Evolutionary conservation across 2,797 vertebrate genomes (phyloP).

Genomic region (Cuniculus paca): DNA sequence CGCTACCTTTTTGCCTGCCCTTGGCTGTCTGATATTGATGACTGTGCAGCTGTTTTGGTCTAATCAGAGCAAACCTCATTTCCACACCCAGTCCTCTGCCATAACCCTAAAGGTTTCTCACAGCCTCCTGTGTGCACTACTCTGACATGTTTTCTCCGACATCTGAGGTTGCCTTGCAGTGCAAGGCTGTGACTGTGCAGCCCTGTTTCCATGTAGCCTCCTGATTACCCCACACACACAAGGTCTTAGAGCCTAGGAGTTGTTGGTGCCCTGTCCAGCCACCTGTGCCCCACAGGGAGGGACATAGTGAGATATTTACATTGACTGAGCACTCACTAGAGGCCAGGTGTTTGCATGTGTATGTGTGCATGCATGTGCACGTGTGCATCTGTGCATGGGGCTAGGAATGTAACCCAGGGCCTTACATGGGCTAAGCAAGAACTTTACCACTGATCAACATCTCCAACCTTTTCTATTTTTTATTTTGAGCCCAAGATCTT

Average conservation of each 20-base stretch:
- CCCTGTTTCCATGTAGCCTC: neutral
- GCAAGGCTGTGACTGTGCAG: rapidly evolving
- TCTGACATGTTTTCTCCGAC: neutral
- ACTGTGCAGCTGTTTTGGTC: neutral
- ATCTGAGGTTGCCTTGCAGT: neutral
- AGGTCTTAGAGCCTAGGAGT: neutral
- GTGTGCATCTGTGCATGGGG: neutral
- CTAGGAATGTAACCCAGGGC: neutral
- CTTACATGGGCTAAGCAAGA: neutral
- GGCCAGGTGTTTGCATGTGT: neutral
- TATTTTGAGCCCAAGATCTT: neutral
- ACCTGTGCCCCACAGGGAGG: rapidly evolving
- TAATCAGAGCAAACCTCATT: neutral
- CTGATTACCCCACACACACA: neutral
- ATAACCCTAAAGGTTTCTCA: neutral
- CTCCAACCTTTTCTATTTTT: neutral
- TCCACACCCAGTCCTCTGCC: neutral
- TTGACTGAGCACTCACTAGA: neutral
- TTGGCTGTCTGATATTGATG: rapidly evolving
- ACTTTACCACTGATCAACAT: neutral
- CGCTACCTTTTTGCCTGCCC: neutral
- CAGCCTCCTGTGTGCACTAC: neutral
- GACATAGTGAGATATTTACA: neutral
- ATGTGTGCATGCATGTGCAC: neutral
- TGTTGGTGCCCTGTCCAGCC: neutral